Evolutionary conservation across 2,113 vertebrate species (phyloP), one percentile per base, ranked within the genome.

Genomic region (Hippocampus abdominalis): DNA sequence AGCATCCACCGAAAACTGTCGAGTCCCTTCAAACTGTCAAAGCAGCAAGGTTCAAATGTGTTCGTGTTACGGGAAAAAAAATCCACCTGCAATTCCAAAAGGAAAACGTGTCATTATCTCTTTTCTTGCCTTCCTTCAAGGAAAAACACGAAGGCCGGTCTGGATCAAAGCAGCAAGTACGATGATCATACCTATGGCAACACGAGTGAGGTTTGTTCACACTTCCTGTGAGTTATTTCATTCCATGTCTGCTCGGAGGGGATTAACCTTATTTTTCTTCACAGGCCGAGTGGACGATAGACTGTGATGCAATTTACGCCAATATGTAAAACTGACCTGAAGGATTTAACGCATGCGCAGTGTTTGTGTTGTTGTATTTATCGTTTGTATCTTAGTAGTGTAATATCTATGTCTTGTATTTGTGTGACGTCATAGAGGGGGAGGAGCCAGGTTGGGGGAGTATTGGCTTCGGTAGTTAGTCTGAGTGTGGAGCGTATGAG

Each of bases 221-320:
- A 51, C 64, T 39, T 70, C 0, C 27, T 68, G 29, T 23, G 42
- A 39, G 0, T 18, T 71, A 23, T 40, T 32, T 54, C 1, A 15
- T 62, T 54, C 2, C 23, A 44, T 40, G 12, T 69, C 2, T 40
- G 3, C 62, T 57, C 1, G 21, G 0, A 68, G 0, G 51, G 8
- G 75, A 8, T 39, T 54, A 0, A 46, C 64, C 8, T 64, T 51
- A 11, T 74, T 76, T 39, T 72, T 39, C 62, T 2, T 0, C 5
- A 44, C 75, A 88, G 88, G 48, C 0, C 4, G 40, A 61, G 18
- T 54, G 3, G 8, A 51, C 64, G 2, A 11, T 57, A 13, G 49
- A 63, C 6, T 62, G 79, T 60, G 81, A 86, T 2, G 53, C 73
- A 3, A 39, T 88, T 44, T 90, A 90, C 0, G 80, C 60, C 48